Evolutionary conservation across 1,140 invertebrate species (phyloP).

Genomic region (Lasioglossum baleicum): DNA sequence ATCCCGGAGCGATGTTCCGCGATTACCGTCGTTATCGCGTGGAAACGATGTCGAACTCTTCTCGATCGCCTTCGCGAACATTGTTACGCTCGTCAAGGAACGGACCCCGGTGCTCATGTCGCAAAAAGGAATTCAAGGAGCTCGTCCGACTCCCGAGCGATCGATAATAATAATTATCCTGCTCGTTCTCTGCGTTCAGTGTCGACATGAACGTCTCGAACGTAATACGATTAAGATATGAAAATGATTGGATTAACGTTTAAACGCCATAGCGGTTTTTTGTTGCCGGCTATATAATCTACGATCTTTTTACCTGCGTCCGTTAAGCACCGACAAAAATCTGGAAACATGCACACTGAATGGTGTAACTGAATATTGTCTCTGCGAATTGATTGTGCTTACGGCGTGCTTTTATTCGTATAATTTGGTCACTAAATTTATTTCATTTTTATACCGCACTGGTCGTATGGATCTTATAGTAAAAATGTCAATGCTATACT

Average conservation of each 20-base stretch:
- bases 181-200: not conserved
- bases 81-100: conserved; percentile 8
- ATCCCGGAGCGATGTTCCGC: conserved; percentile 47
- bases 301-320: too few relatives aligned
- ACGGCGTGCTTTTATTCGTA: too few relatives aligned
- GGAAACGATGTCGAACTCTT: conserved; percentile 13
- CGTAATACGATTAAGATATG: not conserved
- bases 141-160: not conserved
- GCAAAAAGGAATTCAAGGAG: not conserved
- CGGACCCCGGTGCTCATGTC: not conserved
- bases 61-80: conserved; percentile 3
- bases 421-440: too few relatives aligned
- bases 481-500: too few relatives aligned
- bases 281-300: not conserved
- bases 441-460: too few relatives aligned
- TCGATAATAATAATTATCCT: conserved; percentile 4
- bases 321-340: too few relatives aligned
- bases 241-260: not conserved
- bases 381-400: too few relatives aligned
- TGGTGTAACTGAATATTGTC: too few relatives aligned
- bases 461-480: too few relatives aligned
- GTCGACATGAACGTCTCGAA: not conserved
- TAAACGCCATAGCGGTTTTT: not conserved
- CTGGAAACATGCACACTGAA: too few relatives aligned
- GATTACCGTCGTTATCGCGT: conserved; percentile 52